Conservation (phyloP, 2,888 invertebrate species). For the Drosophila testacea region DNA sequence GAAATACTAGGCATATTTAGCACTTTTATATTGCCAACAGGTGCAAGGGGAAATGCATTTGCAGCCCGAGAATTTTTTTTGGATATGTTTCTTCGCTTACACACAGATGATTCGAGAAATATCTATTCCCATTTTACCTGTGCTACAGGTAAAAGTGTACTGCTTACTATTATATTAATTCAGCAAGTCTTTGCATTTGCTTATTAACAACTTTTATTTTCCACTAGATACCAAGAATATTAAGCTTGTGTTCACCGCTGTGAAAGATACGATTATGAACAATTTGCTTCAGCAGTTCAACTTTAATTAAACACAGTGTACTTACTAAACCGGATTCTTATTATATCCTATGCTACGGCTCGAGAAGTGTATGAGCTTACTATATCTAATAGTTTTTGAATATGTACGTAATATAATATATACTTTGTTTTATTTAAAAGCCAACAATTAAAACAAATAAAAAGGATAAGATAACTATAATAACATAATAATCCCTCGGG, state of each 20-base stretch:
- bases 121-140: conserved; percentile 99
- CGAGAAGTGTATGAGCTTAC: no score
- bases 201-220: background rate
- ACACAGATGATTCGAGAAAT: conserved; percentile 96
- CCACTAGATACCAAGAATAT: conserved; percentile 95
- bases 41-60: conserved; percentile 98
- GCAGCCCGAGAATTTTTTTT: conserved; percentile 99
- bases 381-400: background rate
- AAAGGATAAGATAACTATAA: background rate
- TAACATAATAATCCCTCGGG: conserved; percentile 8
- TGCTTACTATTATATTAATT: background rate
- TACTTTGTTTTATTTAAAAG: background rate
- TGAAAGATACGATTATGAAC: conserved; percentile 97
- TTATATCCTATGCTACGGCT: background rate
- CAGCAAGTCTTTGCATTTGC: background rate
- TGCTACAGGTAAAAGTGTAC: conserved; percentile 95
- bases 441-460: conserved; percentile 1
- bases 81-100: conserved; percentile 99
- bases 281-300: conserved; percentile 84
- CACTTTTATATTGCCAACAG: conserved; percentile 85
- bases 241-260: conserved; percentile 96
- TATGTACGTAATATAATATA: background rate
- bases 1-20: no score
- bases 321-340: no score
- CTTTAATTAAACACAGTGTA: background rate